Evolutionary conservation across 2,888 invertebrate species (phyloP).

Genomic region (Lottia scabra): DNA sequence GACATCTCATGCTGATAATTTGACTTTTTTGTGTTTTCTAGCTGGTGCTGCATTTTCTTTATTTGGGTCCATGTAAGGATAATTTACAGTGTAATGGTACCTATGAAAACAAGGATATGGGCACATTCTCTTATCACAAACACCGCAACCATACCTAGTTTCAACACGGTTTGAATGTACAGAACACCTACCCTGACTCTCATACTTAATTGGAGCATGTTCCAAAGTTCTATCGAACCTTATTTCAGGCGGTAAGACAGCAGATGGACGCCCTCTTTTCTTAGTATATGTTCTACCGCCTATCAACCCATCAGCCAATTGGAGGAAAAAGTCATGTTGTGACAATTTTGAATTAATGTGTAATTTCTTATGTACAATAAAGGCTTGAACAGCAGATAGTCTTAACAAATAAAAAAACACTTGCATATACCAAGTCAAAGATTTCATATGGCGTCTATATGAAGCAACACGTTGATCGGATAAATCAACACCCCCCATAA

Average conservation of each 20-base stretch:
- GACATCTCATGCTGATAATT: too few relatives aligned
- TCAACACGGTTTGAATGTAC: not conserved
- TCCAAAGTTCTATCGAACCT: not conserved
- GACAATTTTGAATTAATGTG: not conserved
- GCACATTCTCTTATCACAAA: not conserved
- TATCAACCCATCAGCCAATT: not conserved
- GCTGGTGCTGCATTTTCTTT: not conserved
- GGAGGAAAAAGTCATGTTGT: not conserved
- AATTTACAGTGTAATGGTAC: not conserved
- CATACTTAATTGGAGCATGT: not conserved
- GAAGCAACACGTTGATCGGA: not conserved
- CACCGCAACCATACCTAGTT: not conserved
- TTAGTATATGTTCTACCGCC: not conserved
- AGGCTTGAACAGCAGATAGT: slow-evolving; percentile 2
- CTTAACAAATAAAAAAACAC: not conserved
- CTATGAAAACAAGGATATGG: too few relatives aligned
- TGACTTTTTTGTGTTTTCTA: not conserved
- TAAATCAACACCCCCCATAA: not conserved
- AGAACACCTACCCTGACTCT: not conserved
- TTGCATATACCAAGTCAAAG: slow-evolving; percentile 2
- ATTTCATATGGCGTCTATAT: not conserved
- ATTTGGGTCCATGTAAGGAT: not conserved
- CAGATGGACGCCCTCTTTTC: not conserved
- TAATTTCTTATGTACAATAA: not conserved
- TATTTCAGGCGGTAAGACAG: not conserved